phyloP scores from a whole-genome alignment of 1,140 invertebrate genomes.

The Tetramorium alpestre region DNA sequence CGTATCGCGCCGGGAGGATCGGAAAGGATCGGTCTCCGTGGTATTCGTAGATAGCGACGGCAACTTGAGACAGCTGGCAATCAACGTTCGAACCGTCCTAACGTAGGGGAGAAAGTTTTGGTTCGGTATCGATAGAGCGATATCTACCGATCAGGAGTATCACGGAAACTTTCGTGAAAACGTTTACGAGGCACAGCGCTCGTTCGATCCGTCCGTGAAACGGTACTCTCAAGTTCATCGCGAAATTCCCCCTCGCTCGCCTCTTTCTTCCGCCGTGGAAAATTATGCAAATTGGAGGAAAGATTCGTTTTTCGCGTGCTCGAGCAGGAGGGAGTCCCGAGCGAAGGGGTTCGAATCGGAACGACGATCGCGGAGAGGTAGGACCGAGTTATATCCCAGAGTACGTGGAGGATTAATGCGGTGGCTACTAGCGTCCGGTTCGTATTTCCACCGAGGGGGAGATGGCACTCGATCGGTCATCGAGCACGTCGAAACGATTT shows the following conservation, averaged over 20 bases:
- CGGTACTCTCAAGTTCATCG: slow-evolving; percentile 12
- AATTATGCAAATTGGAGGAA: slow-evolving; percentile 68
- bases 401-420: slow-evolving; percentile 26
- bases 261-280: slow-evolving; percentile 9
- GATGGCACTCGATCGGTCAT: slow-evolving; percentile 69
- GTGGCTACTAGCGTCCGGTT: slow-evolving; percentile 52
- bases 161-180: slow-evolving; percentile 66
- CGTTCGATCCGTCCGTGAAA: not conserved
- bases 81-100: slow-evolving; percentile 26
- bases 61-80: slow-evolving; percentile 51
- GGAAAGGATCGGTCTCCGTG: not conserved
- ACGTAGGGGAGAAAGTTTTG: not conserved
- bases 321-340: not conserved
- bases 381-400: slow-evolving; percentile 1
- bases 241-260: not conserved
- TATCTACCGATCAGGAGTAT: not conserved
- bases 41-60: not conserved
- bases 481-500: slow-evolving; percentile 70
- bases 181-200: slow-evolving; percentile 45
- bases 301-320: slow-evolving; percentile 26
- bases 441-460: slow-evolving; percentile 53
- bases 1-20: not conserved
- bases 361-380: slow-evolving; percentile 9
- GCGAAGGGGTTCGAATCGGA: not conserved
- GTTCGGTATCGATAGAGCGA: slow-evolving; percentile 55